Base-by-base conservation (phyloP, 1,140 invertebrate genomes). In the Drosophila suzukii region DNA sequence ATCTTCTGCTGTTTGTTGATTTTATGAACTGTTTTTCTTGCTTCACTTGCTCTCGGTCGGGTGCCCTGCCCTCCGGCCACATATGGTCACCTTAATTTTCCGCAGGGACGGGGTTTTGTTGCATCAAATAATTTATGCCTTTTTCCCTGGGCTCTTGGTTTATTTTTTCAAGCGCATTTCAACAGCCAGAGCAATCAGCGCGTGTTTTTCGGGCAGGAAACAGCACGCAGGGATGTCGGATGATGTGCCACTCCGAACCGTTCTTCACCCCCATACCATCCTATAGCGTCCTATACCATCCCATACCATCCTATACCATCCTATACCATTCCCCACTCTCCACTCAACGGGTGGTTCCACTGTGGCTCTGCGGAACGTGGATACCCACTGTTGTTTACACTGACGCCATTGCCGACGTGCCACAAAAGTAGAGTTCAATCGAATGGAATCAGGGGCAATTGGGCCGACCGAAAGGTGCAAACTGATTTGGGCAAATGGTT, bases 1-100 rank as follows among this genome's bases (percentile, higher is more conserved):
- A 11, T 38, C 41, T 38, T 65, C 12, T 38, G 67, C 80, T 89
- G 84, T 88, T 88, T 88, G 84, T 88, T 88, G 84, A 86, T 88
- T 88, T 88, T 88, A 88, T 88, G 80, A 84, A 88, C 84, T 88
- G 84, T 84, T 88, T 88, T 89, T 89, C 84, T 89, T 80, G 84
- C 84, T 80, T 80, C 79, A 88, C 83, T 88, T 86, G 73, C 74
- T 76, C 74, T 68, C 81, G 54, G 81, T 71, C 41, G 78, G 82
- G 78, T 86, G 83, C 80, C 80, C 27, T 27, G 27, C 27, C 84
- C 84, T 77, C 68, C 67, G 84, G 84, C 84, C 84, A 88, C 84
- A 88, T 89, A 88, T 88, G 84, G 84, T 88, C 84, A 88, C 84
- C 84, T 88, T 88, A 89, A 86, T 86, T 86, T 78, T 66, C 53